These are phyloP conservation scores for Phrynocephalus versicolor DNA, from an alignment of 2,113 vertebrate genomes.

Conservation along the genomic window DNA sequence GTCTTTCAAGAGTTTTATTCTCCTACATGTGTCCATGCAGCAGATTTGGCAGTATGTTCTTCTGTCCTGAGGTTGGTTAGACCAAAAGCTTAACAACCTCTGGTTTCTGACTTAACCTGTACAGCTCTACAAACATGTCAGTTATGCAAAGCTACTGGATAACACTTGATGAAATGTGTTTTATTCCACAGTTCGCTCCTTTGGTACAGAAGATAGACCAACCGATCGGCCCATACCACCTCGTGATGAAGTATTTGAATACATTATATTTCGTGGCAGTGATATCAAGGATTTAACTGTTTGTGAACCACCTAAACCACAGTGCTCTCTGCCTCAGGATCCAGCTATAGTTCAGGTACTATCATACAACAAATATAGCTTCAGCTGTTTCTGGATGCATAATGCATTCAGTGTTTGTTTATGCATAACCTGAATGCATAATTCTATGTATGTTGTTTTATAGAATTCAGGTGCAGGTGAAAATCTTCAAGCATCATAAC, in stretches of 20 bases:
- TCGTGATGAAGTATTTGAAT: slow-evolving; percentile 96
- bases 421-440: not conserved
- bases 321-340: slow-evolving; percentile 92
- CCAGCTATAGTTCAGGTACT: slow-evolving; percentile 95
- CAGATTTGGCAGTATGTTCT: too few species aligned
- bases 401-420: not conserved
- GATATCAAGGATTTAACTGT: slow-evolving; percentile 98
- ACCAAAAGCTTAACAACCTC: not conserved
- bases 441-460: not conserved
- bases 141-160: not conserved
- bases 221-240: slow-evolving; percentile 95
- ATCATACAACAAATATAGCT: not conserved
- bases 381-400: not conserved
- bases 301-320: slow-evolving; percentile 94
- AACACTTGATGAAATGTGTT: not conserved
- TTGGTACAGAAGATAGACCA: slow-evolving; percentile 95
- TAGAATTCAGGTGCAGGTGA: not conserved
- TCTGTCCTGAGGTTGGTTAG: not conserved
- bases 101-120: not conserved
- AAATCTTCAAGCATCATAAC: not conserved
- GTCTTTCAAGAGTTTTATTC: not conserved
- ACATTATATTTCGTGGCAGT: slow-evolving; percentile 96
- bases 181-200: slow-evolving; percentile 85
- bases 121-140: not conserved
- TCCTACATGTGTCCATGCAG: not conserved